These are phyloP conservation scores for Coccyzus lansbergi DNA, from an alignment of 2,797 vertebrate species.

Conservation along the genomic window DNA sequence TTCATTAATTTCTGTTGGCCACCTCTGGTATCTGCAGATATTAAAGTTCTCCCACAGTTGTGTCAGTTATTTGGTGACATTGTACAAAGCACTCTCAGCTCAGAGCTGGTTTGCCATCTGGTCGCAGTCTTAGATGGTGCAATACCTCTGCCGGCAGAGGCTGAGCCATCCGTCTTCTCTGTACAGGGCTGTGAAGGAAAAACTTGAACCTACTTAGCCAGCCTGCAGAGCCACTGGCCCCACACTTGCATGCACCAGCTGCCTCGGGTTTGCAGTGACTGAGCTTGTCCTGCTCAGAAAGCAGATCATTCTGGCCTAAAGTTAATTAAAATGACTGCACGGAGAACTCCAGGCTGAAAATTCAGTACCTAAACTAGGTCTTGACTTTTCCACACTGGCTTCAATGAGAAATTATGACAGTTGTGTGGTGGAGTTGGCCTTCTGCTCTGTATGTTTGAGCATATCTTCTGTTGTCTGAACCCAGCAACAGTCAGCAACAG, in stretches of 20 bases:
- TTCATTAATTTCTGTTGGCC: not conserved
- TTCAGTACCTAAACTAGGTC: not conserved
- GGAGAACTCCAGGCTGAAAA: not conserved
- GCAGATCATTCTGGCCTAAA: not conserved
- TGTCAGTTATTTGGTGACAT: not conserved
- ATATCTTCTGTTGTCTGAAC: not conserved
- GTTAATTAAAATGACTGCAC: not conserved
- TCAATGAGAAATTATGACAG: not conserved
- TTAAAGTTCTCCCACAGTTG: not conserved
- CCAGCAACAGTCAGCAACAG: not conserved
- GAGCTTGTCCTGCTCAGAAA: not conserved
- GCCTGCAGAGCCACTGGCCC: not conserved
- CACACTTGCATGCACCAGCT: not conserved
- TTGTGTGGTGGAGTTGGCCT: not conserved
- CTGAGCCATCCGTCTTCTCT: not conserved
- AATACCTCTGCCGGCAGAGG: not conserved
- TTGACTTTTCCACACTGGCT: not conserved
- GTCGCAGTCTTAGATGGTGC: not conserved
- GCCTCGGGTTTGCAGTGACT: rapidly evolving
- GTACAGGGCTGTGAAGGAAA: not conserved
- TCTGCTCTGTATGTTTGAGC: not conserved
- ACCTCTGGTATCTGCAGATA: not conserved
- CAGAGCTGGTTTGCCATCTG: not conserved
- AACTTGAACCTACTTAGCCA: not conserved
- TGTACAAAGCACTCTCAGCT: not conserved